These are phyloP conservation scores for Machimus atricapillus DNA, from an alignment of 2,888 invertebrate species.

Conservation along the genomic window DNA sequence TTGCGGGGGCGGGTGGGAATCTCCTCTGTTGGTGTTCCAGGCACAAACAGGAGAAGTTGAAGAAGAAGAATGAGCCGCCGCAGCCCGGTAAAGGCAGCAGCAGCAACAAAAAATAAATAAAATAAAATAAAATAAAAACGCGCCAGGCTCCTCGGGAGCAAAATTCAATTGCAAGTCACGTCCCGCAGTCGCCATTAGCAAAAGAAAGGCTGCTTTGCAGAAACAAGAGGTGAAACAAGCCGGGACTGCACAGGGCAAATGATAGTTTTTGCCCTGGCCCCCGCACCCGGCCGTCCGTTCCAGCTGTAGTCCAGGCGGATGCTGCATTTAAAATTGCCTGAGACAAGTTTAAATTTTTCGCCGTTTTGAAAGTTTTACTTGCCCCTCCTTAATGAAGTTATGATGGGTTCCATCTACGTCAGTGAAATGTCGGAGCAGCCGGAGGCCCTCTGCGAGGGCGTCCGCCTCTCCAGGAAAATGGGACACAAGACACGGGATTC, in stretches of 20 bases:
- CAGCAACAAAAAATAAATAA: too few relatives aligned
- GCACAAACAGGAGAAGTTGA: neutral
- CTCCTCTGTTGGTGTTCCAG: neutral
- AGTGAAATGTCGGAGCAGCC: neutral
- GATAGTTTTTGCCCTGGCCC: neutral
- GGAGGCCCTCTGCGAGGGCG: neutral
- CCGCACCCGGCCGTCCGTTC: neutral
- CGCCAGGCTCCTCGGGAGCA: neutral
- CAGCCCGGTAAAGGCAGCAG: neutral
- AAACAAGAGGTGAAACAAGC: neutral
- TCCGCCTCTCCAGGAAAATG: neutral
- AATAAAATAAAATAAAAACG: neutral
- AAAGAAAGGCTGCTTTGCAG: neutral
- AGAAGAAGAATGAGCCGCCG: neutral
- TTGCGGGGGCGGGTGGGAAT: neutral
- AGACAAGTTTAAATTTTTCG: neutral
- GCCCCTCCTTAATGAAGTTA: neutral
- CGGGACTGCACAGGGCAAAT: neutral
- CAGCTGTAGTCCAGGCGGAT: neutral
- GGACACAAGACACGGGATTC: neutral
- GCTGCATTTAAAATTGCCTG: neutral
- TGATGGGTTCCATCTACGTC: neutral
- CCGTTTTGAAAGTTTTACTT: neutral
- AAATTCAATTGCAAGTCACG: constrained; percentile 36
- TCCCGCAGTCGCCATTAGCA: constrained; percentile 10